Evolutionary conservation across 2,113 vertebrate species (phyloP), one percentile per base, ranked within the genome.

Genomic region (Perognathus longimembris): DNA sequence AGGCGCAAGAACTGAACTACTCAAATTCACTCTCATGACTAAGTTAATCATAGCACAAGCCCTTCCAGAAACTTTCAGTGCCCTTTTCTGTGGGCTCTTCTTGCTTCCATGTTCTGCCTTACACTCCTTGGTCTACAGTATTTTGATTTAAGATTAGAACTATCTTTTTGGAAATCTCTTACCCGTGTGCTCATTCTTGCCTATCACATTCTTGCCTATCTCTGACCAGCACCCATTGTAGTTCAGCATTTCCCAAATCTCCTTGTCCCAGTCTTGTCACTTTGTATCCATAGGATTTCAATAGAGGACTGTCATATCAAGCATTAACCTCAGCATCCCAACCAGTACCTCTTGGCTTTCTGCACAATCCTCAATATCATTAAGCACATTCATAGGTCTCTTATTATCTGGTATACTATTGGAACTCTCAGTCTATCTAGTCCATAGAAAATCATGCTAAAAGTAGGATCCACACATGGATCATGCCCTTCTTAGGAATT

Each of bases 141-240:
- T 71, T 86, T 90, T 89, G 17, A 77, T 22, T 42, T 96, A 20
- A 59, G 7, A 12, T 90, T 83, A 81, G 59, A 90, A 7, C 21
- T 76, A 0, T 67, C 77, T 89, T 91, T 93, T 26, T 95, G 57
- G 34, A 92, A 64, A 30, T 81, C 42, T 86, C 32, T 94, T 90
- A 50, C 21, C 28, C 45, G 15, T 50, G 8, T 79, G 66, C n/a
- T 81, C 69, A 1, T n/a, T n/a, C n/a, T n/a, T n/a, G n/a, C n/a
- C n/a, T n/a, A n/a, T n/a, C n/a, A n/a, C n/a, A n/a, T n/a, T n/a
- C n/a, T n/a, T 81, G 17, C 8, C 66, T 4, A 87, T 69, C 34
- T 93, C 88, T 80, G 73, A 50, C 32, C 15, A 73, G 38, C 64
- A 6, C 11, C 40, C 26, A 10, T 78, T 24, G 30, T 22, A 45